Evolutionary conservation across 2,113 vertebrate species (phyloP).

Genomic region (Capreolus pygargus): DNA sequence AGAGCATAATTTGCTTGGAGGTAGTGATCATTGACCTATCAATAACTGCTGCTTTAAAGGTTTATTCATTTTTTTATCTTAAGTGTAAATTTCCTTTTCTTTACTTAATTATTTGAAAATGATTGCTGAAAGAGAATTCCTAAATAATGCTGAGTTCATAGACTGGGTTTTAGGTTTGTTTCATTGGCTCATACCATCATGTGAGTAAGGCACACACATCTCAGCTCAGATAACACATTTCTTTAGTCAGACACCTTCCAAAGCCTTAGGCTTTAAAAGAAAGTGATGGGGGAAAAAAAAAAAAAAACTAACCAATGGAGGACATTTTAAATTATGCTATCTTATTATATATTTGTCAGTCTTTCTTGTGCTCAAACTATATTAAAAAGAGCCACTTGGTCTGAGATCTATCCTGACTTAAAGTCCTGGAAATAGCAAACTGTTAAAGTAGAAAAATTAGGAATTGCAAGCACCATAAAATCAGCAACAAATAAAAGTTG

Average conservation of each 20-base stretch:
- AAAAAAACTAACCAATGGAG: neutral
- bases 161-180: neutral
- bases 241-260: neutral
- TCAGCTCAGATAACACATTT: neutral
- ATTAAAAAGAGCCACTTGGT: neutral
- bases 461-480: neutral
- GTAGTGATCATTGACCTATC: neutral
- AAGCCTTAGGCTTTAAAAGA: neutral
- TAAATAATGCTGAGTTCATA: neutral
- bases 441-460: neutral
- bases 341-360: neutral
- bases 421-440: neutral
- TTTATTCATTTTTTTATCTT: neutral
- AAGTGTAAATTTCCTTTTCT: neutral
- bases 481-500: neutral
- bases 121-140: neutral
- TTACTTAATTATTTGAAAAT: neutral
- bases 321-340: neutral
- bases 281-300: neutral
- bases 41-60: neutral
- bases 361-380: neutral
- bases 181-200: fast-evolving
- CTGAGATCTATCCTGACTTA: neutral
- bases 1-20: neutral
- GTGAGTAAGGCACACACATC: neutral